Evolutionary conservation across 92 coral and sea anemone species (phyloP), one percentile per base, ranked within the genome.

Genomic region (Anthopleura xanthogrammica): DNA sequence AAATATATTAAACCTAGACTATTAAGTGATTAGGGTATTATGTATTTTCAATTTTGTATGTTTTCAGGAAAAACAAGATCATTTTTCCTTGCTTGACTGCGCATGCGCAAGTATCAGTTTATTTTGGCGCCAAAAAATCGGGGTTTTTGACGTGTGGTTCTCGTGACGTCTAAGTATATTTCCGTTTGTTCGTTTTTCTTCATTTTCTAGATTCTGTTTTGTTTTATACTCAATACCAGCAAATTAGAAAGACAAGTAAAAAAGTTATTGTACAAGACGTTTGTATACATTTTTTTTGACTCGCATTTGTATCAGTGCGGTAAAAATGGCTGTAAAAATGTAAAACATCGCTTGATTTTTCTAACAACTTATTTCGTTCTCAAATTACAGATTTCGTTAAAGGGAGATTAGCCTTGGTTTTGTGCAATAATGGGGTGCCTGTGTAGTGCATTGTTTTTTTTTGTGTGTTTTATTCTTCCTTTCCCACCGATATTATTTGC

Each of bases 111-210:
- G 36, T 2, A 11, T 29, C 13, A 68, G 36, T 29, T 36, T 68
- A 58, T 64, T 68, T 68, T 68, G 74, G 43, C 42, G 74, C 74
- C 74, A 68, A 68, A 68, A 46, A 68, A 36, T 68, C 74, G 29
- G 12, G 16, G 5, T 36, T 68, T 68, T 68, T 36, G 74, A 68
- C 43, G 43, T 23, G 74, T 29, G 74, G 42, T 68, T 23, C 36
- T 68, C 8, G 40, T 68, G 19, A 68, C 20, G 42, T 68, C 42
- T 29, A 3, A 68, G 16, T 9, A 23, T 68, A 68, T 68, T 23
- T 68, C 41, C 41, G 46, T 6, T 68, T 12, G 29, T 29, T 23
- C 16, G 11, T 24, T 23, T 68, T 68, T 23, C 10, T 64, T 64
- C 36, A n/a, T 65, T 23, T 68, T 24, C 41, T 62, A 20, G 74